Base-by-base conservation (phyloP, 2,113 vertebrate genomes). In the Regulus satrapa region DNA sequence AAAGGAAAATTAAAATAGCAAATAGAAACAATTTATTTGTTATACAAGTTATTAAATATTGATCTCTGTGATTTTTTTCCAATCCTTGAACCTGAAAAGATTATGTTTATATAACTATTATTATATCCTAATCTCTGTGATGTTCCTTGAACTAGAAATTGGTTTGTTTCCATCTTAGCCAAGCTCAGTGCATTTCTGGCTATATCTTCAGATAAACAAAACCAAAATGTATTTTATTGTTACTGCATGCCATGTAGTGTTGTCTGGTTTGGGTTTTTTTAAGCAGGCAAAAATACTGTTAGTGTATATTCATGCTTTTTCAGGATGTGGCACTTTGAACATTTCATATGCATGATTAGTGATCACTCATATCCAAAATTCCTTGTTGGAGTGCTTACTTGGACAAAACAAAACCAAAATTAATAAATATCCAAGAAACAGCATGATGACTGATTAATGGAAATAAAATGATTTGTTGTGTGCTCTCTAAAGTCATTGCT, bases 171-270 rank as follows among this genome's bases (percentile, higher is more conserved):
- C 32, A 41, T 73, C 48, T 88, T 82, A 85, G 64, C 52, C 79
- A 88, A 85, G 86, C 74, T 92, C 79, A 96, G 80, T 95, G 94
- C 46, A 84, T 92, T 95, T 97, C 89, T 97, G 91, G 85, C 79
- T 38, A 81, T 89, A 80, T 95, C 56, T 91, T 97, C n/a, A 91
- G 68, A 91, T 68, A 93, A 91, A 96, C 38, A 92, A 67, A 87
- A 91, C 66, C 43, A 88, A 90, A 90, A 49, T 43, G 23, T 87
- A 43, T 96, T 95, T 92, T 91, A 68, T 69, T 90, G 76, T 49
- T 94, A 92, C 72, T 63, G 94, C 97, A 98, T 98, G 98, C 97
- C 89, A 89, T 67, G 85, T 86, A 89, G 89, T 85, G n/a, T 34
- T 56, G 45, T 51, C 48, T 79, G 38, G 7, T 46, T 32, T 49